Evolutionary conservation across 53 echinoderm and acorn worm species (phyloP).

Genomic region (Zoroaster sp.): DNA sequence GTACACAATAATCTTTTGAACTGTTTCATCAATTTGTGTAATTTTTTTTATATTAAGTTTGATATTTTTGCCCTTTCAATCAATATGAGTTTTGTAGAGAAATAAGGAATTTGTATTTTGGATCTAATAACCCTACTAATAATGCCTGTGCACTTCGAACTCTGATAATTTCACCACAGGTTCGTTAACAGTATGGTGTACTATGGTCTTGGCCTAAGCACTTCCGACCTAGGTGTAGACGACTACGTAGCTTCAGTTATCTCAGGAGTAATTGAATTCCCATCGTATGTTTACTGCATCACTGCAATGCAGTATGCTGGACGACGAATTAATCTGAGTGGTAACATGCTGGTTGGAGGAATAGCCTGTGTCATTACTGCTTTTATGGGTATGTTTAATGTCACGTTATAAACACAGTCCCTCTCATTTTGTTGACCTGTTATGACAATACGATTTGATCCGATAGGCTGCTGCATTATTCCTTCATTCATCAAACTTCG

Average conservation of each 20-base stretch:
- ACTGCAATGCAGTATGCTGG: slow-evolving; percentile 28
- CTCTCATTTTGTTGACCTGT: not conserved
- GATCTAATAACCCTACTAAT: no score
- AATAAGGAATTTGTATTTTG: not conserved
- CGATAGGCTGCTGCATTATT: no score
- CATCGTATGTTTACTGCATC: slow-evolving; percentile 5
- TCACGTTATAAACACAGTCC: not conserved
- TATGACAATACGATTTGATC: not conserved
- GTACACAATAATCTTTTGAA: not conserved
- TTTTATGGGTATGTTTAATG: slow-evolving; percentile 10
- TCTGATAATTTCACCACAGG: slow-evolving; percentile 14
- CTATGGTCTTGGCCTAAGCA: slow-evolving; percentile 51
- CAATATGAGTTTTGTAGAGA: not conserved
- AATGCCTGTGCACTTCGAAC: no score
- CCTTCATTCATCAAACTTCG: no score
- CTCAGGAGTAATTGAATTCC: slow-evolving; percentile 51
- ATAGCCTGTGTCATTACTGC: slow-evolving; percentile 38
- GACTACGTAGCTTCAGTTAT: slow-evolving; percentile 44
- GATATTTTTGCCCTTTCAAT: no score
- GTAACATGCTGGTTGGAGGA: slow-evolving; percentile 26
- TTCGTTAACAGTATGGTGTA: slow-evolving; percentile 60
- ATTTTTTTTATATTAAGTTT: no score
- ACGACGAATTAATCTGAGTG: slow-evolving; percentile 1
- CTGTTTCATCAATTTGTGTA: no score
- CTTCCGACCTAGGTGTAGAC: slow-evolving; percentile 56